phyloP scores from a whole-genome alignment of 2,797 vertebrate species.

The Threskiornis aethiopicus region DNA sequence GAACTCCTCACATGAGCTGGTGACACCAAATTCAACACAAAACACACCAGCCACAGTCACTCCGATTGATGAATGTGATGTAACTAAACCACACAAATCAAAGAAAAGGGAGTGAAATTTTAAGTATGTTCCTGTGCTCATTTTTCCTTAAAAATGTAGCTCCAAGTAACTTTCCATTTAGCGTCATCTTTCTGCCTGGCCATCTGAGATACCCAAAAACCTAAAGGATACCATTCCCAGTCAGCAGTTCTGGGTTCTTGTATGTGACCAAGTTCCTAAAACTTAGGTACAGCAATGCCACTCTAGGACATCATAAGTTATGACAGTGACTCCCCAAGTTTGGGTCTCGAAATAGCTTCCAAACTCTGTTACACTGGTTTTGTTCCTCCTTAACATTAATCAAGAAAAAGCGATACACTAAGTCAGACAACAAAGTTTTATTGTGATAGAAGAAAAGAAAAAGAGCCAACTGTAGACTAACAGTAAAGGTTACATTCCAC shows the following conservation, averaged over 20 bases:
- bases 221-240: neutral
- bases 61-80: neutral
- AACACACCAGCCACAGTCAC: accelerated
- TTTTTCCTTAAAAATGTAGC: neutral
- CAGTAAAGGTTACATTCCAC: neutral
- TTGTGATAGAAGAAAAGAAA: neutral
- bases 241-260: neutral
- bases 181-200: neutral
- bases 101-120: neutral
- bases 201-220: neutral
- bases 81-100: neutral
- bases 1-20: accelerated
- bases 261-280: neutral
- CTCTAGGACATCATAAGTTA: neutral
- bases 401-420: neutral
- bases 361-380: neutral
- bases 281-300: neutral
- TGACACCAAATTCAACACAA: neutral
- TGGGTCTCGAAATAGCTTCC: neutral
- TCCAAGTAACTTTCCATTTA: neutral
- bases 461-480: neutral
- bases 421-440: neutral
- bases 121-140: neutral
- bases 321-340: neutral
- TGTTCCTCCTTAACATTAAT: neutral